Evolutionary conservation across 2,797 vertebrate genomes (phyloP).

Genomic region (Coregonus suidteri): DNA sequence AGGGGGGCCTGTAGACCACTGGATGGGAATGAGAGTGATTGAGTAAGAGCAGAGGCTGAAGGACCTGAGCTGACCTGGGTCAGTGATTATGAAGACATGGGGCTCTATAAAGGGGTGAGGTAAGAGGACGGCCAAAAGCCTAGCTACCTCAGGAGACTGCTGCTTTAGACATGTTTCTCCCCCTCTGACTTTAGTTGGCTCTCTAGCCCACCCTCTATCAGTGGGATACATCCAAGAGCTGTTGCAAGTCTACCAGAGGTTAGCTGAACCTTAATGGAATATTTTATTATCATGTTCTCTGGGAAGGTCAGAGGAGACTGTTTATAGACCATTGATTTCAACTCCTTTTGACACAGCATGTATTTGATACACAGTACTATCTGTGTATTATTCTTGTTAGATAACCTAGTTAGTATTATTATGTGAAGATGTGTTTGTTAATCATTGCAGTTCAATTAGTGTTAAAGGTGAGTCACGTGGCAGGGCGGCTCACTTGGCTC

Average conservation of each 20-base stretch:
- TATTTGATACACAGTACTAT: no score
- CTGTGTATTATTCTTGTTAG: no score
- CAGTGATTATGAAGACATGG: not conserved
- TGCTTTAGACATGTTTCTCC: not conserved
- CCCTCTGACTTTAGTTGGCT: slow-evolving; percentile 12
- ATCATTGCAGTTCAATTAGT: no score
- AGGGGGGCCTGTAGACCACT: not conserved
- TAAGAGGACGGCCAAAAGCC: slow-evolving; percentile 27
- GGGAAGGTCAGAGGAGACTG: no score
- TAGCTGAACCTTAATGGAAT: not conserved
- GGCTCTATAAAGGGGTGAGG: slow-evolving; percentile 3
- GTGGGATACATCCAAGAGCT: slow-evolving; percentile 1
- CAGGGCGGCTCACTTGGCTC: no score
- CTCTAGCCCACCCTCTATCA: not conserved
- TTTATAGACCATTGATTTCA: no score
- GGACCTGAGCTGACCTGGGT: not conserved
- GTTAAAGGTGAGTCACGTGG: no score
- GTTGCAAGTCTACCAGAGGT: not conserved
- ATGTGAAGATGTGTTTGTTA: no score
- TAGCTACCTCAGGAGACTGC: slow-evolving; percentile 21
- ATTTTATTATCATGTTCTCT: no score
- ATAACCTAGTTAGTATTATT: no score
- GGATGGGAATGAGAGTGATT: slow-evolving; percentile 5
- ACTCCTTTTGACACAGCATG: no score
- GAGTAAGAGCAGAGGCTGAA: not conserved